phyloP scores from a whole-genome alignment of 2,113 vertebrate genomes.

The Piliocolobus tephrosceles region DNA sequence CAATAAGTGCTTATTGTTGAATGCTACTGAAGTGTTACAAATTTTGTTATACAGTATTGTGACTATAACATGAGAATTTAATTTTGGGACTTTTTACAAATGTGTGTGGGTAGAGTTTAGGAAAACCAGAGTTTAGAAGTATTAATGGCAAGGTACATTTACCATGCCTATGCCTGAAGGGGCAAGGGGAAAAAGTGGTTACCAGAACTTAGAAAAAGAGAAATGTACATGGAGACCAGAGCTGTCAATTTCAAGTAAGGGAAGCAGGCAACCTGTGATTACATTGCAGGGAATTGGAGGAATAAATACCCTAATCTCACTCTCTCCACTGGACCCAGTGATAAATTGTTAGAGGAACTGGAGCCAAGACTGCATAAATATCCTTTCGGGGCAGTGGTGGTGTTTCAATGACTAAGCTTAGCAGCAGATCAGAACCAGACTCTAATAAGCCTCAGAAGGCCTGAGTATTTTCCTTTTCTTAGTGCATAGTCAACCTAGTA shows the following conservation, averaged over 20 bases:
- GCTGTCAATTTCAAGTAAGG: not conserved
- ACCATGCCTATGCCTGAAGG: not conserved
- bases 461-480: not conserved
- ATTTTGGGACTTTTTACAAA: not conserved
- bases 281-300: not conserved
- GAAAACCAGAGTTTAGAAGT: not conserved
- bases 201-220: not conserved
- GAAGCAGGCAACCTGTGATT: not conserved
- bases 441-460: not conserved
- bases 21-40: not conserved
- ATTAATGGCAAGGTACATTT: not conserved
- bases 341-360: not conserved
- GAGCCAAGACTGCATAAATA: not conserved
- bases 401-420: not conserved
- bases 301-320: not conserved
- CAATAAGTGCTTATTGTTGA: not conserved
- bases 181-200: not conserved
- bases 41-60: not conserved
- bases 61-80: not conserved
- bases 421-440: not conserved
- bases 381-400: not conserved
- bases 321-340: not conserved
- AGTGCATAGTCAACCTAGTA: not conserved
- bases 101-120: not conserved
- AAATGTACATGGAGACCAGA: not conserved